Conservation (phyloP, 2,113 vertebrate species). For the Mormyrus iriodes region DNA sequence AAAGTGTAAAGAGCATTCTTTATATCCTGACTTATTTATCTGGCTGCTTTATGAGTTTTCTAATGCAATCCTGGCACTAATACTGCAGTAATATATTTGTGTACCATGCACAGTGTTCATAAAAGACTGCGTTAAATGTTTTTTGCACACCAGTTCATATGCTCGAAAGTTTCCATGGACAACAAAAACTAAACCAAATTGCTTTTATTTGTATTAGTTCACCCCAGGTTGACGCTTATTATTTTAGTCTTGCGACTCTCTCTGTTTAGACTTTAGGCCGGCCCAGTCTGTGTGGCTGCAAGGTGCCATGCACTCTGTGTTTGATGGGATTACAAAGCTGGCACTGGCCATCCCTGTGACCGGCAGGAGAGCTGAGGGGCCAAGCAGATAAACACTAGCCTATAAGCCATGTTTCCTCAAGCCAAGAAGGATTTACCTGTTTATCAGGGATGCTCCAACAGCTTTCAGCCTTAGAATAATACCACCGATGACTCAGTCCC, state of each 20-base stretch:
- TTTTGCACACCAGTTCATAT: neutral
- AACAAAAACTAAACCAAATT: neutral
- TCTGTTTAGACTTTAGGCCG: conserved; percentile 16
- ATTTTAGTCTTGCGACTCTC: neutral
- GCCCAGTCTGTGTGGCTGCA: neutral
- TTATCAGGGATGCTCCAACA: conserved; percentile 24
- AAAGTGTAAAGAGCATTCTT: conserved; percentile 17
- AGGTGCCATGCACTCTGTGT: conserved; percentile 17
- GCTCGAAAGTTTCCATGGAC: neutral
- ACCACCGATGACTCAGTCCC: conserved; percentile 15
- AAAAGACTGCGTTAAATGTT: neutral
- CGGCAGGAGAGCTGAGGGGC: conserved; percentile 25
- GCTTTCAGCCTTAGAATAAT: conserved; percentile 26
- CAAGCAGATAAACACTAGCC: conserved; percentile 27
- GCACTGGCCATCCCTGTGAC: conserved; percentile 18
- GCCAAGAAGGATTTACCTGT: conserved; percentile 32
- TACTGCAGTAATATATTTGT: neutral
- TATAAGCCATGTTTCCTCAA: conserved; percentile 16
- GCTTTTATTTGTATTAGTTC: neutral
- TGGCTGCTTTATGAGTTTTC: neutral
- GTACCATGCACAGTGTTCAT: neutral
- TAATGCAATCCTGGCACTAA: neutral
- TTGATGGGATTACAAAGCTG: conserved; percentile 32
- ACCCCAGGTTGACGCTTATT: neutral
- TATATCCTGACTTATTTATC: conserved; percentile 17